phyloP scores from a whole-genome alignment of 2,888 invertebrate genomes.

The Tortricodes alternella region DNA sequence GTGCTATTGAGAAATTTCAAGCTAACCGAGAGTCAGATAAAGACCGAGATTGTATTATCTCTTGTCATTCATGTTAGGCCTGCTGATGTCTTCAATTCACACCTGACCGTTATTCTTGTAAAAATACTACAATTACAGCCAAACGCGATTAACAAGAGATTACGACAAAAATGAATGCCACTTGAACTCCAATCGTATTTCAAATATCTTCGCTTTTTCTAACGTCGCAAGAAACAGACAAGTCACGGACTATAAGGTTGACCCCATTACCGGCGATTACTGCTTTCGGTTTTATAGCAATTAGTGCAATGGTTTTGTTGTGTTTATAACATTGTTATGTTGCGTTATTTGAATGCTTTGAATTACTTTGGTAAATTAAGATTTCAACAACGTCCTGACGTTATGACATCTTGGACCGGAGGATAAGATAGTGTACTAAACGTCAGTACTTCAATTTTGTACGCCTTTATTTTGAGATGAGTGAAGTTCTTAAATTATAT shows the following conservation, averaged over 20 bases:
- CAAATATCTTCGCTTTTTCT: conserved; percentile 15
- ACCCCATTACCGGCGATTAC: conserved; percentile 7
- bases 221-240: neutral
- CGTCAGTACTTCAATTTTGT: no score
- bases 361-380: no score
- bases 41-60: no score
- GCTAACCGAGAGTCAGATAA: no score
- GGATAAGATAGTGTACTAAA: no score
- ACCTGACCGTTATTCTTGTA: neutral
- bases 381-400: no score
- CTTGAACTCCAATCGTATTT: neutral
- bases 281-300: conserved; percentile 16
- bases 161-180: conserved; percentile 2
- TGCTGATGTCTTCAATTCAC: no score
- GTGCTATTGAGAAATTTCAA: no score
- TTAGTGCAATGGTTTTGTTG: conserved; percentile 9
- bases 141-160: conserved; percentile 10
- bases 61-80: no score
- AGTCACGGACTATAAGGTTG: conserved; percentile 22
- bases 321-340: neutral
- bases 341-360: neutral
- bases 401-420: no score
- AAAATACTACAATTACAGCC: conserved; percentile 16
- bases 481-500: no score
- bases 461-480: no score